phyloP scores from a whole-genome alignment of 2,797 vertebrate genomes.

The Cossypha dichroa region DNA sequence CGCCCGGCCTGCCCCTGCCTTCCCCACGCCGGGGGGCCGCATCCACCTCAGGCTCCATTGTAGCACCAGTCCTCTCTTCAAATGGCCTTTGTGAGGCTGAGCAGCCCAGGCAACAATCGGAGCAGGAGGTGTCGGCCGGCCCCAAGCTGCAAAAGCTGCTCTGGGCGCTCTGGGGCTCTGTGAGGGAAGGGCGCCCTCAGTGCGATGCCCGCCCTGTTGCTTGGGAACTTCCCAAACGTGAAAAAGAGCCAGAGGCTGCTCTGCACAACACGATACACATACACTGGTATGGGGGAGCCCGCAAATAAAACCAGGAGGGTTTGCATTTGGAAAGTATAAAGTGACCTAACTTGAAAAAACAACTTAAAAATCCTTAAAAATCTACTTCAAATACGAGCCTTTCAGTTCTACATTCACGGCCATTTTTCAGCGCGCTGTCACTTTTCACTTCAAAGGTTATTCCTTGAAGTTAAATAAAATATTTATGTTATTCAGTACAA shows the following conservation, averaged over 20 bases:
- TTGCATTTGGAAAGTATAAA: neutral
- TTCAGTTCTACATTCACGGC: constrained; percentile 11
- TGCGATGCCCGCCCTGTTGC: neutral
- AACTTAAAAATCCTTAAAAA: neutral
- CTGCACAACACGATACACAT: neutral
- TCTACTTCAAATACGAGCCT: constrained; percentile 12
- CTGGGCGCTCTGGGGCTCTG: accelerated
- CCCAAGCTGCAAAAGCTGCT: neutral
- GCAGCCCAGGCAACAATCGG: neutral
- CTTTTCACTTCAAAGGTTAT: constrained; percentile 65
- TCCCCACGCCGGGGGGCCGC: accelerated
- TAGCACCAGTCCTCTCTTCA: neutral
- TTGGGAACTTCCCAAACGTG: neutral
- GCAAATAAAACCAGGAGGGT: neutral
- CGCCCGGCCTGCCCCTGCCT: neutral
- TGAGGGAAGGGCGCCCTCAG: neutral
- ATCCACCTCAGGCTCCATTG: neutral
- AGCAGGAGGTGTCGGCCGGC: accelerated
- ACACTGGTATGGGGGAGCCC: neutral
- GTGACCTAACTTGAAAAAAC: neutral
- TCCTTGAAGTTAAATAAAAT: constrained; percentile 61
- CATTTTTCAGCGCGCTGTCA: constrained; percentile 51
- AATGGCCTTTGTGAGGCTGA: neutral
- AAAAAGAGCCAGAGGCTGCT: neutral
- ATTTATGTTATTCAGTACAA: constrained; percentile 57